Evolutionary conservation across 2,888 invertebrate genomes (phyloP), one percentile per base, ranked within the genome.

Genomic region (Idaea aversata): DNA sequence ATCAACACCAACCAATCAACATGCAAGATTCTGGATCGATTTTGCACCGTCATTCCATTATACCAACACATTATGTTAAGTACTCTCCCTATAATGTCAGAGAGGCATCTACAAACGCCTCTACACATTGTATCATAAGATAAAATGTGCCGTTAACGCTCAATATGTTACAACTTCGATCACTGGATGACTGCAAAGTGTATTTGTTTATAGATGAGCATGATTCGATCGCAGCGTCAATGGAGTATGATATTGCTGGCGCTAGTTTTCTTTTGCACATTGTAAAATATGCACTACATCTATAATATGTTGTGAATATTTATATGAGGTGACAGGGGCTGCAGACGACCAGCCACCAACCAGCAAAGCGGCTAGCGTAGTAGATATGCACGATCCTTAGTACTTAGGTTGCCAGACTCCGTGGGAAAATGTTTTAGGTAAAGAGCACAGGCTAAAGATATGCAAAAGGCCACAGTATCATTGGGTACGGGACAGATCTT

Each of bases 11-110:
- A 79, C 75, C 74, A 75, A 79, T 75, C 79, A 86, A 88, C 82
- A 82, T 87, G 87, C 89, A 88, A 88, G 85, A 74, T 68, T 87
- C 84, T 85, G 85, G 90, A 91, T 93, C 93, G 94, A 94, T 94
- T 94, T 94, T 94, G 94, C 94, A 94, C 94, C 94, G 93, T 92
- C 88, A 91, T 91, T 92, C 90, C 92, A 90, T 88, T 83, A 90
- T 85, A 90, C 47, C 47, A 4, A 47, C 87, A 87, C 85, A 58
- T 61, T 57, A 15, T 13, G 10, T 59, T 47, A 47, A 34, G 59
- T 34, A 59, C 59, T 59, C 59, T 59, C 15, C 15, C 16, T 59
- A 59, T 7, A 47, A 47, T 72, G 71, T 68, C 76, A 74, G 57
- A 25, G 25, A 62, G 38, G 47, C 25, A 36, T 36, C 36, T 38